Evolutionary conservation across 2,888 invertebrate genomes (phyloP), one percentile per base, ranked within the genome.

Genomic region (Spisula solida): DNA sequence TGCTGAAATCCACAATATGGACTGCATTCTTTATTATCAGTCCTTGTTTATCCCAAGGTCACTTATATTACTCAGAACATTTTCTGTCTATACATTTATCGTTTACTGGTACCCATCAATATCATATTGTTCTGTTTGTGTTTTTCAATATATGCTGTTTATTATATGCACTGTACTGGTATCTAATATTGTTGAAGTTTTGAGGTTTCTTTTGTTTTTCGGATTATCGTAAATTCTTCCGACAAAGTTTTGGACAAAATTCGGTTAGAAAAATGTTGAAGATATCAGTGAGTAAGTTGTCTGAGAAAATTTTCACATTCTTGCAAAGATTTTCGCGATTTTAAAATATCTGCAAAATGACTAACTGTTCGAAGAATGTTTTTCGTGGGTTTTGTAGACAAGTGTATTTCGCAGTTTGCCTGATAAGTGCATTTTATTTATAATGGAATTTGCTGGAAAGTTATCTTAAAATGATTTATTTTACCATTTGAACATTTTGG

Each of bases 281-380:
- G 48, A 88, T 88, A 47, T 88, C 88, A 25, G 41, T 88, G 81
- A 85, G 88, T 88, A 70, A 88, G 88, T 85, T 25, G 29, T n/a
- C 47, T 80, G 25, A 80, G 47, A 41, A 79, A 51, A 41, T 34
- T 51, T 83, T 86, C 66, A 75, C 66, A 56, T 25, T 82, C 56
- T 66, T 82, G 82, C 47, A 82, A 31, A 75, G 75, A 75, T 75
- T 75, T 75, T 75, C 31, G 34, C 31, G 75, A 75, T 75, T 75
- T 75, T 75, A 31, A 75, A 56, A 78, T 85, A 70, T 25, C 51
- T 85, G 0, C 10, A 48, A 85, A 79, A 78, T 85, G 85, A 85
- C 78, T 85, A 85, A 85, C 55, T 56, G 51, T 85, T 56, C n/a
- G 83, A 48, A 83, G 83, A 34, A 41, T 83, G n/a, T 31, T 25